Evolutionary conservation across 2,797 vertebrate species (phyloP), one percentile per base, ranked within the genome.

Genomic region (Gymnodraco acuticeps): DNA sequence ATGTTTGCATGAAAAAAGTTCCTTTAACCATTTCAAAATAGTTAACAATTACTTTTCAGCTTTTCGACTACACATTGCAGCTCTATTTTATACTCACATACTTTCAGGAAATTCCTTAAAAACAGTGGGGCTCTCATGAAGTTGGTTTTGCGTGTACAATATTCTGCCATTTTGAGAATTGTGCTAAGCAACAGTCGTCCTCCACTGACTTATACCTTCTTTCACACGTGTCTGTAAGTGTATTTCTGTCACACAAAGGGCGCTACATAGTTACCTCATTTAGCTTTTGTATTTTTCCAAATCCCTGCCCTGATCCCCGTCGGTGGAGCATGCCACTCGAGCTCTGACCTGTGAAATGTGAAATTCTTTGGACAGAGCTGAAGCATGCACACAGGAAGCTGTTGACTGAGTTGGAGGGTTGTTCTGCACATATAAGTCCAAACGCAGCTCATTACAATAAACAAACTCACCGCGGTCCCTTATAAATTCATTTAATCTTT

Each of bases 301-400:
- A 94, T 94, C 92, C 91, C 61, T 73, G 62, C 71, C 71, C 80
- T 94, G 92, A 94, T 94, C 94, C 92, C 84, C 66, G 78, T 83
- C 88, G 78, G 75, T 56, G 82, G 87, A 83, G 87, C 91, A 93
- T 94, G 88, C 92, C 92, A 41, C 81, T 47, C 61, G 85, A 86
- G 87, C 88, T 89, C 80, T 95, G 94, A 95, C 88, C 94, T 93
- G 92, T 93, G 86, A 94, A 94, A 95, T 94, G 87, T 84, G 79
- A 89, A 88, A 89, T 93, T 87, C 89, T 90, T 84, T 76, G 77
- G 71, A 81, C 84, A 54, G 82, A 87, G 87, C 89, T 80, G 70
- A 84, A 87, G 84, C 85, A 87, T 88, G 87, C 89, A 77, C 75
- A 86, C 78, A 83, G 60, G 81, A 63, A 56, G 71, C 63, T 78